phyloP scores from a whole-genome alignment of 2,113 vertebrate species.

The Phalacrocorax carbo region DNA sequence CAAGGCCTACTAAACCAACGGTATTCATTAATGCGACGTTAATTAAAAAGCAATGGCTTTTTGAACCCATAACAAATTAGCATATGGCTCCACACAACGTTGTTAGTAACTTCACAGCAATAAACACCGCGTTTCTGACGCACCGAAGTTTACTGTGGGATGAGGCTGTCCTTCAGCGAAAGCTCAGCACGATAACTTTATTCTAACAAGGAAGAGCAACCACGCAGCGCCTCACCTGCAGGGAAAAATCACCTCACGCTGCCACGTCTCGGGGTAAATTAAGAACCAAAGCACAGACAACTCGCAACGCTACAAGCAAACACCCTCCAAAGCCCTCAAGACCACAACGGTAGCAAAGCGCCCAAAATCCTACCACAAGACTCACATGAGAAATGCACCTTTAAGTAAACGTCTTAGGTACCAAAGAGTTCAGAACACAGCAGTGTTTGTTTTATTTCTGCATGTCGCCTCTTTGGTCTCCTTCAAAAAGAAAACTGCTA shows the following conservation, averaged over 20 bases:
- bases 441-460: slow-evolving; percentile 57
- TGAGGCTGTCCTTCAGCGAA: not conserved
- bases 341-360: not conserved
- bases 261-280: accelerated
- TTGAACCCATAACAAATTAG: not conserved
- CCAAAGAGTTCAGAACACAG: not conserved
- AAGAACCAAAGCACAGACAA: not conserved
- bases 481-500: slow-evolving; percentile 50
- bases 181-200: too few species aligned
- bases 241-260: accelerated
- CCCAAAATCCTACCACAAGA: not conserved
- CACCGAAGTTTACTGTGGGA: not conserved
- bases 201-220: not conserved
- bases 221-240: not conserved
- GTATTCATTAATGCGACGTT: not conserved
- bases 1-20: not conserved
- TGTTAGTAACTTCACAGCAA: not conserved
- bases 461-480: slow-evolving; percentile 46
- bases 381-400: not conserved
- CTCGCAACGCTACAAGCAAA: not conserved
- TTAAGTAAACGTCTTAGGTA: not conserved
- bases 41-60: not conserved
- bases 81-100: accelerated
- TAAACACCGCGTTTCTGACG: not conserved
- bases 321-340: not conserved